Conservation (phyloP, 2,888 invertebrate genomes). For the Mantis religiosa region DNA sequence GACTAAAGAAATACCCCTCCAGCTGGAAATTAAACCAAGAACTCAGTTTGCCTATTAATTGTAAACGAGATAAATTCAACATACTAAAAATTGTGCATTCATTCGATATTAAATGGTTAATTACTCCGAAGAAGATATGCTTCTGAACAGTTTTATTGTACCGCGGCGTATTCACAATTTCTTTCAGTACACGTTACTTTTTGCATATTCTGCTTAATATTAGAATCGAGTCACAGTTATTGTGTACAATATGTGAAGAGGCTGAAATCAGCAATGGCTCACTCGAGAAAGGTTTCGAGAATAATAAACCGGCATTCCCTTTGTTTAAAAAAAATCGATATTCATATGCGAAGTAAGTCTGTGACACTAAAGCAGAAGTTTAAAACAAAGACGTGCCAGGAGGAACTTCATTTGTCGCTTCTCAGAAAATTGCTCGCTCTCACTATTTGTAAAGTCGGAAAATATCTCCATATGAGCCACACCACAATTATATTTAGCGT, state of each 20-base stretch:
- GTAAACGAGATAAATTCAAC: no score
- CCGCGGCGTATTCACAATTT: no score
- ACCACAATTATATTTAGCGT: no score
- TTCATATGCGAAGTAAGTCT: neutral
- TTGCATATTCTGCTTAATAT: neutral
- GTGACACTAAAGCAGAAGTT: neutral
- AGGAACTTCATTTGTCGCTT: neutral
- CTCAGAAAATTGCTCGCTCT: neutral
- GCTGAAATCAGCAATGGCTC: neutral
- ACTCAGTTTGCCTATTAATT: no score
- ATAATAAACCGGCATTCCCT: neutral
- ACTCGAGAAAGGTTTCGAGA: neutral
- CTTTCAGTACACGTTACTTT: neutral
- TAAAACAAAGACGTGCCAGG: neutral
- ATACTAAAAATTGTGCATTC: no score
- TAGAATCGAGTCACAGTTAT: neutral
- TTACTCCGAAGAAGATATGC: no score
- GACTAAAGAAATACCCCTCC: no score
- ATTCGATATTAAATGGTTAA: no score
- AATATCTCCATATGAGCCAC: no score
- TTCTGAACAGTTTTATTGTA: no score
- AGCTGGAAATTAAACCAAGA: no score
- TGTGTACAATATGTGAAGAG: neutral
- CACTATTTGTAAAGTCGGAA: no score
- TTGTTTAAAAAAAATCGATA: neutral